Percentiles rank a stretch among this genome's conserved stretches.
Conservation (phyloP, 2,888 invertebrate species). For the Clostera curtula region DNA sequence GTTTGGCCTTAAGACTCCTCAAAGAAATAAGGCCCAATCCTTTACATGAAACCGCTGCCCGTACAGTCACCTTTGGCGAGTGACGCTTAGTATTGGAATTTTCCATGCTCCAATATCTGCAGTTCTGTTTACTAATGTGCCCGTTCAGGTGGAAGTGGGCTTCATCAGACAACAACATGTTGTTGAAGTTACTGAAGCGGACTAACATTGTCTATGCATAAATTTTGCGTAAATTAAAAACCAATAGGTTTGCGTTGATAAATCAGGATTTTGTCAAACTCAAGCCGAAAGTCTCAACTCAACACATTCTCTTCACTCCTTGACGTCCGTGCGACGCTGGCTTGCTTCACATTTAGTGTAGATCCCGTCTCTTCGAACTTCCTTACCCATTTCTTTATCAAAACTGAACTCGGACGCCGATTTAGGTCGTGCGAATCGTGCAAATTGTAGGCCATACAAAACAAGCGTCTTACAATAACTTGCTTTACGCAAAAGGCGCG, state of each 20-base stretch:
- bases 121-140: too few relatives aligned
- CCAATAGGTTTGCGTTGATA: constrained; percentile 12
- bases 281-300: constrained; percentile 12
- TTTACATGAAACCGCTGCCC: too few relatives aligned
- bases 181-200: constrained; percentile 13
- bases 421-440: constrained; percentile 7
- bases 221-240: constrained; percentile 7
- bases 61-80: too few relatives aligned
- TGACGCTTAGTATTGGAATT: too few relatives aligned
- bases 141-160: constrained; percentile 11
- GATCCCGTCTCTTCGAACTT: constrained; percentile 18
- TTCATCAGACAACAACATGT: constrained; percentile 11
- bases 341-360: constrained; percentile 13
- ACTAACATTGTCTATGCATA: constrained; percentile 15
- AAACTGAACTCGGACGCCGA: constrained; percentile 4
- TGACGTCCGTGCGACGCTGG: constrained; percentile 15
- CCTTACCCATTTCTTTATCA: constrained; percentile 10
- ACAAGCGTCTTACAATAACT: constrained; percentile 6
- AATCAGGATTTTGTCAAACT: constrained; percentile 10
- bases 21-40: too few relatives aligned
- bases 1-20: too few relatives aligned
- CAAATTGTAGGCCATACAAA: constrained; percentile 4
- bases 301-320: constrained; percentile 7
- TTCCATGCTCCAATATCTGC: too few relatives aligned
- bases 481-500: constrained; percentile 6